Evolutionary conservation across 2,113 vertebrate genomes (phyloP).

Genomic region (Stegastes partitus): DNA sequence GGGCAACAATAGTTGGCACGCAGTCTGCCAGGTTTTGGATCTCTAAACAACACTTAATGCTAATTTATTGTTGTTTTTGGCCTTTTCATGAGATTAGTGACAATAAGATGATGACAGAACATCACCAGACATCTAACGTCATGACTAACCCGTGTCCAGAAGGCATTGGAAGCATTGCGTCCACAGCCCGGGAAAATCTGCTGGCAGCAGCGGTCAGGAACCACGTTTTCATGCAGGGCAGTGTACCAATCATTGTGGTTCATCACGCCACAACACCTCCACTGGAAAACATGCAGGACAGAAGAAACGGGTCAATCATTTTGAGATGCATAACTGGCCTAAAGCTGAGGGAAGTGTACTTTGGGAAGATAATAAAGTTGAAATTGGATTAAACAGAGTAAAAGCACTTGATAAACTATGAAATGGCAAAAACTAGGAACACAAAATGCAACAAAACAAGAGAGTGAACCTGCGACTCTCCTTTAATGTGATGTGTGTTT

Average conservation of each 20-base stretch:
- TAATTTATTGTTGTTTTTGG: neutral
- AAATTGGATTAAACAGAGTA: neutral
- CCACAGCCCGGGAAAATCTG: constrained; percentile 92
- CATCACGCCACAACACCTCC: constrained; percentile 94
- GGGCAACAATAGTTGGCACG: too few species aligned
- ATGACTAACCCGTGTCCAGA: constrained; percentile 90
- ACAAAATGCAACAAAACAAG: too few species aligned
- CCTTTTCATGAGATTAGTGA: too few species aligned
- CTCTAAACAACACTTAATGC: too few species aligned
- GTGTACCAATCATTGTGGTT: constrained; percentile 91
- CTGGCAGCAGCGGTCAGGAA: constrained; percentile 95
- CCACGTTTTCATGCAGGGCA: constrained; percentile 89
- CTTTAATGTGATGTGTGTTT: neutral
- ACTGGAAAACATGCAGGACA: constrained; percentile 78
- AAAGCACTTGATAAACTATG: too few species aligned
- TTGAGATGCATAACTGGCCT: too few species aligned
- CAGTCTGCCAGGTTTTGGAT: too few species aligned
- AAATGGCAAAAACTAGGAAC: too few species aligned
- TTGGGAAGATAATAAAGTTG: too few species aligned
- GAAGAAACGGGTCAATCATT: neutral
- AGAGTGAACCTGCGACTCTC: too few species aligned
- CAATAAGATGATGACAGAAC: too few species aligned
- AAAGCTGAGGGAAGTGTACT: too few species aligned
- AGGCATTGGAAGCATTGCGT: constrained; percentile 87
- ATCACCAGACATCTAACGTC: neutral